Evolutionary conservation across 2,113 vertebrate genomes (phyloP).

Genomic region (Panurus biarmicus): DNA sequence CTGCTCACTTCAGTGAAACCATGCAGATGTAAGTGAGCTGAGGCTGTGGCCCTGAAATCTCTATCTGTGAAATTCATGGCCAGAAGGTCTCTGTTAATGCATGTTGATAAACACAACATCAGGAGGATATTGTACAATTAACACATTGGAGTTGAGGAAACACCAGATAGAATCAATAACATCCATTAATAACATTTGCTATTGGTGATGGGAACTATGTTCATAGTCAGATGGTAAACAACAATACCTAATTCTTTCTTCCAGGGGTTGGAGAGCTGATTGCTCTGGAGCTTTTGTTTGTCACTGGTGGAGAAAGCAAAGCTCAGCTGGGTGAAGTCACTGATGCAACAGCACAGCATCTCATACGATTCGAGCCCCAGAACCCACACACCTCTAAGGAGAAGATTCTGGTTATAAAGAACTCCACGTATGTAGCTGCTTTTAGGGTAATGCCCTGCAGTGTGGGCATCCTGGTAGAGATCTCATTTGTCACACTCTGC

Average conservation of each 20-base stretch:
- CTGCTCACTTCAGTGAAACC: background rate
- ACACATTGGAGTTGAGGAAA: background rate
- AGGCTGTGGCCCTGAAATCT: background rate
- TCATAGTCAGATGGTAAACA: background rate
- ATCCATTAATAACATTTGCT: background rate
- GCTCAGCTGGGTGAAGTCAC: conserved; percentile 67
- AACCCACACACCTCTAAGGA: conserved; percentile 68
- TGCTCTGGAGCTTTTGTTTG: conserved; percentile 75
- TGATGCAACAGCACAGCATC: conserved; percentile 78
- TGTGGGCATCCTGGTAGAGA: background rate
- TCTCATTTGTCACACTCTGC: background rate
- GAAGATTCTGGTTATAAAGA: conserved; percentile 80
- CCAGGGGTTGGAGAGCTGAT: conserved; percentile 81
- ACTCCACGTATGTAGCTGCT: conserved; percentile 73
- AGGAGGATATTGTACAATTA: background rate
- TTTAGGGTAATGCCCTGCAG: background rate
- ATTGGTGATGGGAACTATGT: background rate
- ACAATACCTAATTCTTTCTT: background rate
- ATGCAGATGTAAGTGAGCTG: background rate
- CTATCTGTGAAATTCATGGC: background rate
- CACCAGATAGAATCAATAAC: background rate
- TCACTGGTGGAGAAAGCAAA: conserved; percentile 72
- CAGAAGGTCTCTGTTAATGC: background rate
- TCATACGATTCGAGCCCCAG: conserved; percentile 76
- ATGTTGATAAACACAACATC: background rate